These are phyloP conservation scores for Amazona vittata DNA, from an alignment of 2,113 vertebrate genomes.

Conservation along the genomic window DNA sequence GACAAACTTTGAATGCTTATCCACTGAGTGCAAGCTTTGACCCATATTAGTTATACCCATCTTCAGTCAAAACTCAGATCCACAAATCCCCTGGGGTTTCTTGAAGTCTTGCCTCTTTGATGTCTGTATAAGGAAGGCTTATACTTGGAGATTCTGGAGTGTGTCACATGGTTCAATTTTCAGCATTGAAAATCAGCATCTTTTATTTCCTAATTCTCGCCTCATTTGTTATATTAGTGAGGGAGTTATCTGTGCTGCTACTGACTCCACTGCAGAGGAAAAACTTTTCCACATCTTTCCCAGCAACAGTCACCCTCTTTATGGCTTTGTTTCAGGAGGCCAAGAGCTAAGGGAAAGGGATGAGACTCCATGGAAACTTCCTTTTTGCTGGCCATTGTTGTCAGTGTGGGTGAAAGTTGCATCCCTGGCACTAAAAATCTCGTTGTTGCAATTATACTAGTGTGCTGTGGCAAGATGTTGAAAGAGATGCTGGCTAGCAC, in stretches of 20 bases:
- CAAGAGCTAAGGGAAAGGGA: not conserved
- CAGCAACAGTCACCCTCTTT: not conserved
- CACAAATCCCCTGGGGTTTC: not conserved
- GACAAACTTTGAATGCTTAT: conserved; percentile 1
- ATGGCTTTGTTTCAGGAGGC: not conserved
- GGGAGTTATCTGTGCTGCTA: not conserved
- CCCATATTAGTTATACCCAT: conserved; percentile 24
- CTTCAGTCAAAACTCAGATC: conserved; percentile 47
- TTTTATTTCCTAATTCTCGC: not conserved
- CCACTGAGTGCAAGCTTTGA: not conserved
- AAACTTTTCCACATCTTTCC: not conserved
- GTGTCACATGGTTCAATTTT: not conserved
- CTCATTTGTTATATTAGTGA: not conserved
- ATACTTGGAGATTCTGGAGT: not conserved
- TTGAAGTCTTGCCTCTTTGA: conserved; percentile 57
- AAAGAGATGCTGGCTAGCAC: not conserved
- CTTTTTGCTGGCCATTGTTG: not conserved
- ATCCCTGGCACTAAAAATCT: not conserved
- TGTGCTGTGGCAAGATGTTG: accelerated
- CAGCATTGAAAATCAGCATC: not conserved
- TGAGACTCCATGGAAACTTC: conserved; percentile 24
- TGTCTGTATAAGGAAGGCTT: conserved; percentile 60
- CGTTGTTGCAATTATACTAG: not conserved
- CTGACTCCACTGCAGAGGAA: not conserved
- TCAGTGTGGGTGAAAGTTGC: not conserved